Evolutionary conservation across 1,140 invertebrate genomes (phyloP), one percentile per base, ranked within the genome.

Genomic region (Cherax destructor): DNA sequence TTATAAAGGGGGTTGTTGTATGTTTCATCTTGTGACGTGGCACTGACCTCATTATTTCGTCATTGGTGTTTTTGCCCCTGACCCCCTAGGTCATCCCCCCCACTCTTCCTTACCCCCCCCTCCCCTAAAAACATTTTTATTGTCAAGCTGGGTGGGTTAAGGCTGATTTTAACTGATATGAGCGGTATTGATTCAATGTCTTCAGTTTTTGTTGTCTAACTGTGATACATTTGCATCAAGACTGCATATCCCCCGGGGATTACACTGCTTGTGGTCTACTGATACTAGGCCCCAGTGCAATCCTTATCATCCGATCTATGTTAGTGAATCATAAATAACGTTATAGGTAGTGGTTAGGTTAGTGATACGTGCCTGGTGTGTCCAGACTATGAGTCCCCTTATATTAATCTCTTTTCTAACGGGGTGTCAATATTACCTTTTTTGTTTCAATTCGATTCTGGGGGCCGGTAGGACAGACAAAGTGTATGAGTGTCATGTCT

Each of bases 1-100:
- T 84, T 90, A 90, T 90, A 81, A 81, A 90, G 77, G 84, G 81
- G 88, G 88, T 81, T 84, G 79, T 83, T 72, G 59, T 61, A 74
- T 74, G 88, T 83, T 59, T 83, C 84, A 76, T 76, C 84, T 49
- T 85, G 83, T 74, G 50, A 52, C 74, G 65, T 76, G 84, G 84
- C 84, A 72, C 50, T 79, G 52, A 80, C 79, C 76, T 87, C 85
- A 81, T 61, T 41, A 65, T 81, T 81, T 61, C 78, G 78, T 88
- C 86, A 88, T 81, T 59, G 56, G 72, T 86, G 84, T 24, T 47
- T 72, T 56, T 86, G 84, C n/a, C 49, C 24, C 49, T 69, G 24
- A 47, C n/a, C 59, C 83, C 9, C 61, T 61, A 41, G 3, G 10
- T n/a, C 47, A 4, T 6, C n/a, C n/a, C 83, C 59, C 83, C 41